A percentile compares a stretch with the other conserved stretches of the same genome.
Evolutionary conservation across 1,140 invertebrate species (phyloP).

Genomic region (Sitodiplosis mosellana): DNA sequence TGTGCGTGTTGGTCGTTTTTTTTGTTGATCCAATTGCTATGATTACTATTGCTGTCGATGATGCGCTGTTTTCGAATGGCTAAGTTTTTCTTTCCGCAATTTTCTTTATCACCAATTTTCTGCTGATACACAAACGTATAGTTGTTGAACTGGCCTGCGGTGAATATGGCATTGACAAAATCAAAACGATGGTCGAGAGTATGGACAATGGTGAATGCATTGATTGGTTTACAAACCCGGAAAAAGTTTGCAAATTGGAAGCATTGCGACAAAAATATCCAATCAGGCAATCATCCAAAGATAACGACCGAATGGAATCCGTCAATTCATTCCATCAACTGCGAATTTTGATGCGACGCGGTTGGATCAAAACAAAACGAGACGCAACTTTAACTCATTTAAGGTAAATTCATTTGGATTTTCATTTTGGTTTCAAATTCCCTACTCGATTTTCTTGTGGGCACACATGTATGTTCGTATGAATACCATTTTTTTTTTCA

Average conservation of each 20-base stretch:
- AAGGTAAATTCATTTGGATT: background rate
- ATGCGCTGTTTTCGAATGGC: too few species aligned
- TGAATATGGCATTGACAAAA: conserved; percentile 70
- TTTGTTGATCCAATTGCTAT: too few species aligned
- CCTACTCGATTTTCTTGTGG: too few species aligned
- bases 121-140: conserved; percentile 16
- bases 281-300: conserved; percentile 24
- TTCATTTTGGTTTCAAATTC: background rate
- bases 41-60: too few species aligned
- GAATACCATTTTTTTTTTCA: too few species aligned
- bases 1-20: too few species aligned
- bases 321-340: conserved; percentile 50
- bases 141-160: conserved; percentile 79
- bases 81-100: too few species aligned
- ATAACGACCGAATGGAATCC: conserved; percentile 33
- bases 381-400: conserved; percentile 82
- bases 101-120: too few species aligned
- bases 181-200: conserved; percentile 45
- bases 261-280: conserved; percentile 32
- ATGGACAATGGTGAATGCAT: conserved; percentile 51
- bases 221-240: conserved; percentile 44
- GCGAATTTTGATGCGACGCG: conserved; percentile 44
- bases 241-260: conserved; percentile 31
- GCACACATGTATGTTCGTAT: too few species aligned
- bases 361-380: conserved; percentile 50